These are phyloP conservation scores for Aselliscus stoliczkanus DNA, from an alignment of 2,797 vertebrate species.

Conservation along the genomic window DNA sequence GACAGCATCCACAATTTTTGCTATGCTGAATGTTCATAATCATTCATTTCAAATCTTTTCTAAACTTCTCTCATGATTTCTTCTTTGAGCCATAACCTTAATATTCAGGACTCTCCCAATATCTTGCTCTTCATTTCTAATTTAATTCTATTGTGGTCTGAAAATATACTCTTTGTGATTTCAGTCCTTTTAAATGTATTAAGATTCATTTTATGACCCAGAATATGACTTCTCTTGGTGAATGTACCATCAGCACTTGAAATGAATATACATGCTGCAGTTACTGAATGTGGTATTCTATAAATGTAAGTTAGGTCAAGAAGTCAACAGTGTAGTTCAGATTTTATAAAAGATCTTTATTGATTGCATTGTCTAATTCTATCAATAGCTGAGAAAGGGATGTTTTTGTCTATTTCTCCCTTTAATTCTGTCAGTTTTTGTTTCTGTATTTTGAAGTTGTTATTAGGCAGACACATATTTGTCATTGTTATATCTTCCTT, in stretches of 20 bases:
- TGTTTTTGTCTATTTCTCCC: background rate
- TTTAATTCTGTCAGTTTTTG: slow-evolving; percentile 9
- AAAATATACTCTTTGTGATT: background rate
- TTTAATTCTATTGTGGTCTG: background rate
- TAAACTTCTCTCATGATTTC: background rate
- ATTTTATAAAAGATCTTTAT: slow-evolving; percentile 2
- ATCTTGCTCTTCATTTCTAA: slow-evolving; percentile 1
- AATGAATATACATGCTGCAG: background rate
- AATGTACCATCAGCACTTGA: slow-evolving; percentile 4
- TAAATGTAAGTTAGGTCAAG: slow-evolving; percentile 17
- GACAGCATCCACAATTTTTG: background rate
- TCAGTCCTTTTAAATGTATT: background rate
- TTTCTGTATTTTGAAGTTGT: background rate
- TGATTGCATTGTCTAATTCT: slow-evolving; percentile 5
- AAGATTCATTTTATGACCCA: background rate
- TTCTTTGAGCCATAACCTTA: background rate
- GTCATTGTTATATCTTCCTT: background rate
- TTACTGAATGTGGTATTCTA: background rate
- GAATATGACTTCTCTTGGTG: background rate
- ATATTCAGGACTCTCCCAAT: background rate
- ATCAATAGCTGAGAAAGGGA: background rate
- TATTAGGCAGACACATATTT: background rate
- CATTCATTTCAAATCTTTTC: slow-evolving; percentile 7
- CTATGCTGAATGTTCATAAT: background rate
- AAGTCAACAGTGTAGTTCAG: background rate